Conservation (phyloP, 2,888 invertebrate species). For the Ormyrus nitidulus region DNA sequence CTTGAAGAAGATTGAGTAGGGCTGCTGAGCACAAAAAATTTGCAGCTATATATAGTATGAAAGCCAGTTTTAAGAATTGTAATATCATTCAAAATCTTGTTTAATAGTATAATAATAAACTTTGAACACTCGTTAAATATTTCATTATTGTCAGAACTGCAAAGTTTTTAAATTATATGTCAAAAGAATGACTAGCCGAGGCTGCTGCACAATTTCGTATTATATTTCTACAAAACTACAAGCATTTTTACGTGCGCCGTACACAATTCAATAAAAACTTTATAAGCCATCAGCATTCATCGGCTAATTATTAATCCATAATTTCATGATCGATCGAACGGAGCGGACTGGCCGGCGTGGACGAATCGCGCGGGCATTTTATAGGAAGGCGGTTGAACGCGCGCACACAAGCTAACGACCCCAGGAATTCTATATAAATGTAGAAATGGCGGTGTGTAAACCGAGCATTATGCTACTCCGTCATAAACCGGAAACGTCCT, state of each 20-base stretch:
- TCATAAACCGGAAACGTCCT: conserved; percentile 45
- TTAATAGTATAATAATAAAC: too few species aligned
- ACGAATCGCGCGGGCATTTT: conserved; percentile 25
- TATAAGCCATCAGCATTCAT: conserved; percentile 1
- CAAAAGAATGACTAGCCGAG: too few species aligned
- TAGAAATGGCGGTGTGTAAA: conserved; percentile 38
- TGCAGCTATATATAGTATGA: too few species aligned
- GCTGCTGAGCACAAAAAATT: conserved; percentile 6
- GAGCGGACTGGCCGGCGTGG: background rate
- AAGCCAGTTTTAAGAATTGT: too few species aligned
- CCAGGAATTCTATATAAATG: conserved; percentile 35
- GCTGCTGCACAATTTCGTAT: too few species aligned
- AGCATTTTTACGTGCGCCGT: too few species aligned
- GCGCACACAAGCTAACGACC: background rate
- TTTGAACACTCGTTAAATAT: too few species aligned
- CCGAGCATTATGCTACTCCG: conserved; percentile 45
- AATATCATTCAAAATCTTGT: too few species aligned
- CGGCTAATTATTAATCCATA: conserved; percentile 35
- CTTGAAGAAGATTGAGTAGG: conserved; percentile 41
- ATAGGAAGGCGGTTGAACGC: conserved; percentile 1
- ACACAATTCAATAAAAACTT: background rate
- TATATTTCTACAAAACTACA: too few species aligned
- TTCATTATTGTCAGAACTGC: too few species aligned
- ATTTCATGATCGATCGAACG: conserved; percentile 27
- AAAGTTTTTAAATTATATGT: too few species aligned